Conservation (phyloP, 1,140 invertebrate genomes). For the Drosophila pandora region DNA sequence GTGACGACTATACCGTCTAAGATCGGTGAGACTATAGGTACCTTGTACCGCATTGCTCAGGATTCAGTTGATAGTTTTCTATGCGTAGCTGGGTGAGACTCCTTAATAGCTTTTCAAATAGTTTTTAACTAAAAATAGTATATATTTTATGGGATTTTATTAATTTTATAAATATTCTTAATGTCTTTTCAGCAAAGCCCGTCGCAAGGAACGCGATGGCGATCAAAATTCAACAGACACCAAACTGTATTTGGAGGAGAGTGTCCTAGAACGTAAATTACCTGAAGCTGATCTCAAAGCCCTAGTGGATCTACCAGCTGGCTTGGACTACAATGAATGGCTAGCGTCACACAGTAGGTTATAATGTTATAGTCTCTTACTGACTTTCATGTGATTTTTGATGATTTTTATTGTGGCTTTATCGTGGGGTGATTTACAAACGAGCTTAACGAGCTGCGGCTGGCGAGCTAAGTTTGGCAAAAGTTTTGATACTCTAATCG, state of each 20-base stretch:
- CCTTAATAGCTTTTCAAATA: not conserved
- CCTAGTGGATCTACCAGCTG: constrained; percentile 95
- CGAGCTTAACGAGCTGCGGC: constrained; percentile 28
- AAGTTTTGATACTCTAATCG: constrained; percentile 34
- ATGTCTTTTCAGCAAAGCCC: constrained; percentile 93
- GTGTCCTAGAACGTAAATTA: constrained; percentile 95
- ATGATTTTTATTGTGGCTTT: constrained; percentile 30
- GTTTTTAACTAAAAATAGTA: not conserved
- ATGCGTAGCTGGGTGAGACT: constrained; percentile 82
- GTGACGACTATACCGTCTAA: constrained; percentile 81
- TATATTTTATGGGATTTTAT: not conserved
- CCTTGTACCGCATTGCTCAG: constrained; percentile 80
- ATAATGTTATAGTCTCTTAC: not conserved
- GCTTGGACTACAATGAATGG: constrained; percentile 99
- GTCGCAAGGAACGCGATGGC: constrained; percentile 97
- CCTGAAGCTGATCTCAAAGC: constrained; percentile 96
- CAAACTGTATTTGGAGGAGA: constrained; percentile 97
- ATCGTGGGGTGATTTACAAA: constrained; percentile 50
- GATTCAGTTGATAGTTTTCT: constrained; percentile 80
- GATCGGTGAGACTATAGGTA: constrained; percentile 81
- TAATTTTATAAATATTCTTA: constrained; percentile 11
- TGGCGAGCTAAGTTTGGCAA: constrained; percentile 15
- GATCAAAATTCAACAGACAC: constrained; percentile 92
- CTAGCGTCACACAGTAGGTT: constrained; percentile 97
- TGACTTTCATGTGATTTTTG: constrained; percentile 30